Evolutionary conservation across 1,140 invertebrate species (phyloP), one percentile per base, ranked within the genome.

Genomic region (Battus philenor): DNA sequence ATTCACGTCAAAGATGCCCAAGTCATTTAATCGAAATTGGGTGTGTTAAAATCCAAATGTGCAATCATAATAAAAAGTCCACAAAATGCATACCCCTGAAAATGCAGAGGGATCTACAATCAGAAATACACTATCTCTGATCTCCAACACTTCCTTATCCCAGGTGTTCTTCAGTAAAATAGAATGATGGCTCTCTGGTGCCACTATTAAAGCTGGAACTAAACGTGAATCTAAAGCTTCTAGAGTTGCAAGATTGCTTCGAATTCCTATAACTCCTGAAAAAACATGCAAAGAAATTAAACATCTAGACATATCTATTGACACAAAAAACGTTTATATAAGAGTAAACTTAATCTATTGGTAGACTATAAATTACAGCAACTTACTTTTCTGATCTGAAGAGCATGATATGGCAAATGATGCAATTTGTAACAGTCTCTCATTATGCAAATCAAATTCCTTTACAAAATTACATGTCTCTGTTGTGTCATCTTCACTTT

Each of bases 351-450:
- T n/a, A n/a, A n/a, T n/a, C n/a, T n/a, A n/a, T n/a, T n/a, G n/a
- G n/a, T n/a, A n/a, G n/a, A n/a, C n/a, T n/a, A n/a, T n/a, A n/a
- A n/a, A n/a, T n/a, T n/a, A n/a, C n/a, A n/a, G n/a, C 3, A 38
- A 73, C 68, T 81, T 71, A 90, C 90, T 86, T 49, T 87, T 83
- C 41, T 78, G 73, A 71, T 91, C 88, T 31, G 85, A 88, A 17
- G 90, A 91, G 66, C 90, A 91, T 10, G 90, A 89, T 27, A 91
- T 86, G n/a, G 91, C 89, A 77, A 91, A 92, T 9, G 90, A 76
- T 30, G 90, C 91, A 60, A 92, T 90, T 60, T 91, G 90, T 65
- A 90, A 70, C 4, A 89, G 74, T 49, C 90, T 88, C 57, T 92
- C 91, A 51, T 89, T 88, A 12, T 90, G 81, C 29, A 90, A 82